Conservation (phyloP, 2,797 vertebrate species). For the Prionace glauca region DNA sequence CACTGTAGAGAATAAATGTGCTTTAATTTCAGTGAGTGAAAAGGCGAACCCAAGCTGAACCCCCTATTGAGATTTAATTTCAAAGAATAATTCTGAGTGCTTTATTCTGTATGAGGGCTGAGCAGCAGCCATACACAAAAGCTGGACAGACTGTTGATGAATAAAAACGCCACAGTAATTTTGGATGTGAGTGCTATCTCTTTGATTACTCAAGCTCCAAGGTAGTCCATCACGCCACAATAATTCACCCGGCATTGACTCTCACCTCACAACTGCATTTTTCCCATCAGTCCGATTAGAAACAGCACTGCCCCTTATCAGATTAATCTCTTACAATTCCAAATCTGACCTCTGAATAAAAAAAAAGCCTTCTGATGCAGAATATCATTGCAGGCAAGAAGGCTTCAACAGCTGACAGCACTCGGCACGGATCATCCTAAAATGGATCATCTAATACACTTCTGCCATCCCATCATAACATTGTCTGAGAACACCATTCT, state of each 20-base stretch:
- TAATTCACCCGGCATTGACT: slow-evolving; percentile 59
- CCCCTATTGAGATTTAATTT: slow-evolving; percentile 57
- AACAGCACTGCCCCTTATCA: slow-evolving; percentile 57
- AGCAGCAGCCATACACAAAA: slow-evolving; percentile 47
- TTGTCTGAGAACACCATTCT: slow-evolving; percentile 23
- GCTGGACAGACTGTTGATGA: slow-evolving; percentile 55
- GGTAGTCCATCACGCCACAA: slow-evolving; percentile 63
- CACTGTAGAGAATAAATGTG: slow-evolving; percentile 51
- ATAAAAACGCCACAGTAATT: slow-evolving; percentile 59
- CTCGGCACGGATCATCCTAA: slow-evolving; percentile 43
- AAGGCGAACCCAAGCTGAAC: slow-evolving; percentile 41
- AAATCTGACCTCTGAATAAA: slow-evolving; percentile 51
- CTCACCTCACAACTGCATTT: slow-evolving; percentile 53
- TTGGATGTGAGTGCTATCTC: slow-evolving; percentile 65
- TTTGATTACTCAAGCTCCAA: slow-evolving; percentile 64
- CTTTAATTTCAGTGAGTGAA: slow-evolving; percentile 58
- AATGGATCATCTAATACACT: slow-evolving; percentile 38
- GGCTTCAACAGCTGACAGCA: slow-evolving; percentile 40
- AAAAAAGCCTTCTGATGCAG: slow-evolving; percentile 39
- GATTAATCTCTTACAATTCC: slow-evolving; percentile 55
- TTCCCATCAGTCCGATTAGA: slow-evolving; percentile 69
- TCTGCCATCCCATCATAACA: slow-evolving; percentile 34
- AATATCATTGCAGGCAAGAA: slow-evolving; percentile 33
- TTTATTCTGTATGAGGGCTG: slow-evolving; percentile 48
- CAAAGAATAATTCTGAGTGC: slow-evolving; percentile 61